Percentiles rank a stretch among this genome's conserved stretches.
phyloP scores from a whole-genome alignment of 2,113 vertebrate genomes.

The Rhabdornis inornatus region DNA sequence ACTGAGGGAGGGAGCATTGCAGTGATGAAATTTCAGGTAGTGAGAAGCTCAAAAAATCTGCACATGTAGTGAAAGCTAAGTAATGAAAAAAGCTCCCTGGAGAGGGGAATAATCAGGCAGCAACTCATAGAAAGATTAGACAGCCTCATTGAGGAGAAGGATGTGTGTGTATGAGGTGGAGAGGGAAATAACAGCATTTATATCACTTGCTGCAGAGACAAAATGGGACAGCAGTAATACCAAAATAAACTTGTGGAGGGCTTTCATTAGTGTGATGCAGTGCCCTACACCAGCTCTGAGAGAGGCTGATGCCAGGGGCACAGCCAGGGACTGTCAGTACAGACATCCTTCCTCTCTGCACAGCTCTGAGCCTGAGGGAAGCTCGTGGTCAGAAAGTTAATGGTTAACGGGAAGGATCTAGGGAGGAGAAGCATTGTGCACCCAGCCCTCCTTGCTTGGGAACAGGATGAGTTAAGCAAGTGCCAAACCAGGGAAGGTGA shows the following conservation, averaged over 20 bases:
- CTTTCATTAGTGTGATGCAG: not conserved
- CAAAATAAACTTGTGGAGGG: not conserved
- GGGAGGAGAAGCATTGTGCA: not conserved
- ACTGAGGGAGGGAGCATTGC: not conserved
- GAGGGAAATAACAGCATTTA: not conserved
- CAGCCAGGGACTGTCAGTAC: not conserved
- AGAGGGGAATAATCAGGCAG: not conserved
- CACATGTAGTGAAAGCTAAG: not conserved
- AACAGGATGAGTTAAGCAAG: not conserved
- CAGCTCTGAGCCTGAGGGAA: not conserved
- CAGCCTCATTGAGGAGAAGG: not conserved
- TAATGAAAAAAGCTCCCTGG: not conserved
- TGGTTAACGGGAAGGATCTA: not conserved
- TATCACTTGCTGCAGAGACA: not conserved
- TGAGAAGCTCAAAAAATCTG: not conserved
- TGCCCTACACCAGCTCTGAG: fast-evolving
- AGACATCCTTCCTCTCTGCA: not conserved
- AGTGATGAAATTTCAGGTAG: not conserved
- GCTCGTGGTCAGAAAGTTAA: fast-evolving
- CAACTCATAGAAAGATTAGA: not conserved
- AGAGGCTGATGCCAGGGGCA: not conserved
- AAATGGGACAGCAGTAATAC: not conserved
- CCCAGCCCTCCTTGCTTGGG: not conserved
- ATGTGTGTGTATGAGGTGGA: not conserved
- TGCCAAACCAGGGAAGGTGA: fast-evolving